Evolutionary conservation across 2,113 vertebrate genomes (phyloP), one percentile per base, ranked within the genome.

Genomic region (Hylia prasina): DNA sequence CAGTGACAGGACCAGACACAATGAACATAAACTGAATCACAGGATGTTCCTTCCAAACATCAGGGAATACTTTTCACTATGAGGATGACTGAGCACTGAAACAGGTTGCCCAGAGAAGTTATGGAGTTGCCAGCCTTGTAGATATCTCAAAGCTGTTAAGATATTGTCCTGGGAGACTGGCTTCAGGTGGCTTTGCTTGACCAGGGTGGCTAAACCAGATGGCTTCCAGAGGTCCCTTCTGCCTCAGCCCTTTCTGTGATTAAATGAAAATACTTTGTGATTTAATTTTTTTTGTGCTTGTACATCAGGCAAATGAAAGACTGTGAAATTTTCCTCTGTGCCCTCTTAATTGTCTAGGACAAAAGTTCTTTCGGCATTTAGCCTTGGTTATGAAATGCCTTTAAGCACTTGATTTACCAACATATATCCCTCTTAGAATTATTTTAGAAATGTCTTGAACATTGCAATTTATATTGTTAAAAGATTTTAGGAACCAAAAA

Each of bases 401-500:
- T 71, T 72, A 85, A 87, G 4, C 3, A 9, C 19, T 60, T 78
- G 10, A 1, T 85, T 88, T 66, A 54, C 25, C 47, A 84, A 28
- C 5, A 42, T 22, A 81, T 65, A 53, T 17, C 7, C 2, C 31
- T 65, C 15, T 63, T 20, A 61, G 20, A 87, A 48, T 51, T 45
- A 35, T 79, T 96, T 91, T 45, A 76, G 56, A 73, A 35, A 82
- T 75, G 13, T 47, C 27, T 79, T 83, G 58, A 69, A 80, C 85
- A 14, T 80, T 88, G 19, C 7, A 28, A 48, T 80, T 53, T 66
- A 15, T 24, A 20, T 22, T 44, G 5, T 39, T 83, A 35, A 69
- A 77, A 92, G 7, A 56, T 1, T 89, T 86, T 15, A 73, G n/a
- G 35, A 94, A 70, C 5, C 6, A 93, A 64, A 12, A 35, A 37